Conservation (phyloP, 1,140 invertebrate genomes). For the Psix sp. region DNA sequence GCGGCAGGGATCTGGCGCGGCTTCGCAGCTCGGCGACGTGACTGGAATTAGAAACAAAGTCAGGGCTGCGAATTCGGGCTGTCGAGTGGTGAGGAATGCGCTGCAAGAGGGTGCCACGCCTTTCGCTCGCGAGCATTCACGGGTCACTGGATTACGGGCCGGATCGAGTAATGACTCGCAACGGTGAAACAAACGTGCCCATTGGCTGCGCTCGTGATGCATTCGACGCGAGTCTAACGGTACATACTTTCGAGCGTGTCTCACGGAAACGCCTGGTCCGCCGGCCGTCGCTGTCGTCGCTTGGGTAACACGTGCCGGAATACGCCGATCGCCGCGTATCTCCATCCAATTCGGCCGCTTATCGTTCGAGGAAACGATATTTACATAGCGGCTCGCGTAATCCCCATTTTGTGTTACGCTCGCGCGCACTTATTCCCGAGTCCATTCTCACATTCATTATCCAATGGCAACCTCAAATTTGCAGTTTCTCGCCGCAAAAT, state of each 20-base stretch:
- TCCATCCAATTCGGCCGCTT: constrained; percentile 40
- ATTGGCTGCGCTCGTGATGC: constrained; percentile 50
- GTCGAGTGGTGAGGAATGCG: constrained; percentile 60
- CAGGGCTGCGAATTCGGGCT: constrained; percentile 30
- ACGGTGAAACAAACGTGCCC: constrained; percentile 54
- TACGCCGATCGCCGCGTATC: constrained; percentile 40
- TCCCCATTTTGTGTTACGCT: constrained; percentile 17
- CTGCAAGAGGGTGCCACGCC: constrained; percentile 69
- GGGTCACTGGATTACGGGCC: constrained; percentile 54
- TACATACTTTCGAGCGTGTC: constrained; percentile 55
- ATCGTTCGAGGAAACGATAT: constrained; percentile 52
- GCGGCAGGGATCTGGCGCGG: too few species aligned
- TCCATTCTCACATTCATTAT: constrained; percentile 49
- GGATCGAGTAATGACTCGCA: constrained; percentile 49
- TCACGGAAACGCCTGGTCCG: constrained; percentile 47
- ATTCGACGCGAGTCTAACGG: constrained; percentile 50
- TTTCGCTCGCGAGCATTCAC: constrained; percentile 66
- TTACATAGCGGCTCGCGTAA: constrained; percentile 47
- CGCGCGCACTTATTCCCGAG: neutral
- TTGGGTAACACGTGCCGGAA: constrained; percentile 53
- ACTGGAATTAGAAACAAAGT: constrained; percentile 29
- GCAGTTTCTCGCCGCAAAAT: neutral
- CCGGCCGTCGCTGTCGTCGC: constrained; percentile 36
- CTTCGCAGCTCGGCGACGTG: neutral
- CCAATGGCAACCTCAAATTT: constrained; percentile 1